A percentile compares a stretch with the other conserved stretches of the same genome.
These are phyloP conservation scores for Drosophila athabasca DNA, from an alignment of 1,140 invertebrate species.

Conservation along the genomic window DNA sequence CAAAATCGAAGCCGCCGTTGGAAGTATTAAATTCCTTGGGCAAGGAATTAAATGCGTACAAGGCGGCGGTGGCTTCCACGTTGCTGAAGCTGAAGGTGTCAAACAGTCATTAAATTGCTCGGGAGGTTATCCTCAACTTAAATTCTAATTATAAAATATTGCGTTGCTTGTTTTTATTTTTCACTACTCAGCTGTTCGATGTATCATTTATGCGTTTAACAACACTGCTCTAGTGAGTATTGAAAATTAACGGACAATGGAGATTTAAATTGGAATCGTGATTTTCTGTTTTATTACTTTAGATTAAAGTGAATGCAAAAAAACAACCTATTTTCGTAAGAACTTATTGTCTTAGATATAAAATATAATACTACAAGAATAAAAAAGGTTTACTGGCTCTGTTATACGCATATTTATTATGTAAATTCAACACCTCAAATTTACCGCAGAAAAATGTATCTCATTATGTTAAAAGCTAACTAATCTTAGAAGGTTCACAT, in stretches of 20 bases:
- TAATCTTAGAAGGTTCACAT: not conserved
- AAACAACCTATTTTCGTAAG: too few species aligned
- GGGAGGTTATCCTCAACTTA: not conserved
- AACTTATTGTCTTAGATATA: too few species aligned
- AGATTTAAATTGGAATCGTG: too few species aligned
- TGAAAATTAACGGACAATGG: slow-evolving; percentile 4
- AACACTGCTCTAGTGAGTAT: slow-evolving; percentile 24
- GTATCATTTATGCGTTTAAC: slow-evolving; percentile 6
- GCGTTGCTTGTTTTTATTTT: slow-evolving; percentile 33
- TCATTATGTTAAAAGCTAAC: too few species aligned
- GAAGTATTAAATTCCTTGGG: slow-evolving; percentile 26
- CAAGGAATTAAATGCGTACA: slow-evolving; percentile 2
- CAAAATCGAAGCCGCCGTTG: slow-evolving; percentile 27
- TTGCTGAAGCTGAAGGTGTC: slow-evolving; percentile 17
- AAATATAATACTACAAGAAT: too few species aligned
- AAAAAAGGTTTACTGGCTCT: too few species aligned
- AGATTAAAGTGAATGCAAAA: too few species aligned
- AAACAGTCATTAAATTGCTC: slow-evolving; percentile 11
- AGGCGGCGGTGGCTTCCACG: not conserved
- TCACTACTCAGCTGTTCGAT: slow-evolving; percentile 30
- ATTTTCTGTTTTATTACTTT: too few species aligned
- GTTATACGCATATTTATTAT: too few species aligned
- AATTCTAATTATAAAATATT: slow-evolving; percentile 29
- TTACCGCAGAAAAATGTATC: too few species aligned
- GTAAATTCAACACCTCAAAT: too few species aligned